A percentile compares a stretch with the other conserved stretches of the same genome.
Conservation (phyloP, 2,888 invertebrate genomes). For the Sinohyriopsis cumingii region DNA sequence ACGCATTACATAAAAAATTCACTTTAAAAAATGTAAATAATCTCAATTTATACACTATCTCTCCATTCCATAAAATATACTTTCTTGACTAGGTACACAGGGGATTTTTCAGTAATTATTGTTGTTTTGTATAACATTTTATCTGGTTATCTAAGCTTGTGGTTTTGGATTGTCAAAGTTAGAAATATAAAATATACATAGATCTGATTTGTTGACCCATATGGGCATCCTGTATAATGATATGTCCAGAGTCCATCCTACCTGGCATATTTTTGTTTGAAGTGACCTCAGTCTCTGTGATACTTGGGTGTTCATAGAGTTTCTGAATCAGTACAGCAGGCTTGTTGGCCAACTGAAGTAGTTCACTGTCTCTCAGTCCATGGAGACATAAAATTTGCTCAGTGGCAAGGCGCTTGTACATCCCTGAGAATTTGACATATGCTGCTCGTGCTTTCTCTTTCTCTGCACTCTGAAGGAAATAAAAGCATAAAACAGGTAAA, state of each 20-base stretch:
- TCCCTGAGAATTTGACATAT: slow-evolving; percentile 48
- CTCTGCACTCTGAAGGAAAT: slow-evolving; percentile 30
- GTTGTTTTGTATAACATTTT: too few relatives aligned
- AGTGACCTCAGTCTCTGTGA: slow-evolving; percentile 19
- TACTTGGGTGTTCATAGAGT: slow-evolving; percentile 58
- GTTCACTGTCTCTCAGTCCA: slow-evolving; percentile 47
- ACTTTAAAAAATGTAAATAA: too few relatives aligned
- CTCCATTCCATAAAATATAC: too few relatives aligned
- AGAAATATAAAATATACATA: too few relatives aligned
- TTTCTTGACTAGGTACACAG: too few relatives aligned
- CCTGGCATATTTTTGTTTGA: slow-evolving; percentile 18
- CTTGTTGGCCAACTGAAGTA: slow-evolving; percentile 43
- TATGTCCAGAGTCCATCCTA: slow-evolving; percentile 1
- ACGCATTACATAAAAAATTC: too few relatives aligned
- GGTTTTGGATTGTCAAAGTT: too few relatives aligned
- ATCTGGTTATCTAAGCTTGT: too few relatives aligned
- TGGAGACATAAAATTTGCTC: slow-evolving; percentile 55
- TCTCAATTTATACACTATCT: too few relatives aligned
- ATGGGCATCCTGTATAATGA: too few relatives aligned
- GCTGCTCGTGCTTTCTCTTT: slow-evolving; percentile 54
- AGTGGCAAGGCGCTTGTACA: slow-evolving; percentile 53
- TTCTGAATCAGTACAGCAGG: slow-evolving; percentile 51
- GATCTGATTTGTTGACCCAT: too few relatives aligned
- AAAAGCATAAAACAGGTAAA: not conserved
- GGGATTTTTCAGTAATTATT: too few relatives aligned